Evolutionary conservation across 1,140 invertebrate species (phyloP), one percentile per base, ranked within the genome.

Genomic region (Sipha flava): DNA sequence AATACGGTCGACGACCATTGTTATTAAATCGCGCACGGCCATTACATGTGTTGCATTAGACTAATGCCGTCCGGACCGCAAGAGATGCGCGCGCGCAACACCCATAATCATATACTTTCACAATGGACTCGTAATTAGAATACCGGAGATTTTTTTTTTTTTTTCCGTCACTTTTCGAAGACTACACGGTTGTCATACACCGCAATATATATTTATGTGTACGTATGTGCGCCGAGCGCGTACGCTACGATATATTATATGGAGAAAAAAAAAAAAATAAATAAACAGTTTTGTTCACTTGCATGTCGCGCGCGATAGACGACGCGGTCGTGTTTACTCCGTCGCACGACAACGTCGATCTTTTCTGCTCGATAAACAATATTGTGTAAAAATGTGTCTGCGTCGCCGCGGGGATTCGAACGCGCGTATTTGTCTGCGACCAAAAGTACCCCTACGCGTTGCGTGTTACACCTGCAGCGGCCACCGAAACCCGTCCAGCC

Each of bases 381-480:
- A 23, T 23, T 16, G 47, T 23, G 43, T 40, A 26, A 54, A 75
- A 52, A 54, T 18, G 72, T 40, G 68, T 72, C 43, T 29, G 68
- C 18, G 64, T 75, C 72, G 21, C 72, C 49, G 16, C 72, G 72
- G 72, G 72, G 21, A 52, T 40, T 31, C 72, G 31, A 75, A 75
- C 6, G 54, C 9, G 6, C 4, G 3, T 18, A 62, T n/a, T n/a
- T n/a, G n/a, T n/a, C n/a, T n/a, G n/a, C n/a, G n/a, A n/a, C n/a
- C n/a, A 34, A 34, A 62, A 62, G 10, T 64, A 64, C 59, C 59
- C 59, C 18, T n/a, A 16, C 23, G 16, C 31, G 40, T 66, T 66
- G 64, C 72, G 72, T 37, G 72, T 75, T 75, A 75, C 72, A 75
- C 72, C 72, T 75, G 72, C 72, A 37, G n/a, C n/a, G n/a, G n/a